Conservation (phyloP, 2,888 invertebrate species). For the Dichetophora obliterata region DNA sequence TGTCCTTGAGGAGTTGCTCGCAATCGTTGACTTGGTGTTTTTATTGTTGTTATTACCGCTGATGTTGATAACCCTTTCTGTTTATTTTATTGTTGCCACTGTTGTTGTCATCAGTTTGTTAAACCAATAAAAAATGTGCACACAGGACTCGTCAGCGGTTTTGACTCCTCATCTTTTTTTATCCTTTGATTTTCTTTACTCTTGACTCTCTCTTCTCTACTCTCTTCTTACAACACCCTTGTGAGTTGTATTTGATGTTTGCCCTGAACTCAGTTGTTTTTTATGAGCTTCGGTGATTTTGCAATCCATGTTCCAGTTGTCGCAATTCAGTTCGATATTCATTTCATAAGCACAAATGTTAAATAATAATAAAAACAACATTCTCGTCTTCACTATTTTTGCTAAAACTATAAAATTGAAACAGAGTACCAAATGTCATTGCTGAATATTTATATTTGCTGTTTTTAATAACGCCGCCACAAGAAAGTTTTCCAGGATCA, state of each 20-base stretch:
- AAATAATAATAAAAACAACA: no score
- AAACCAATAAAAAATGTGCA: conserved; percentile 64
- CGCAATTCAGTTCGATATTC: conserved; percentile 42
- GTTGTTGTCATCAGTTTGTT: conserved; percentile 51
- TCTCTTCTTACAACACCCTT: conserved; percentile 21
- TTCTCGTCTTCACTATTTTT: no score
- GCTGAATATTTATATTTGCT: no score
- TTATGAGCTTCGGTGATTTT: conserved; percentile 45
- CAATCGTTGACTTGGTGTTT: conserved; percentile 30
- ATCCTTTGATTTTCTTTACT: conserved; percentile 17
- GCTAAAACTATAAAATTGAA: neutral
- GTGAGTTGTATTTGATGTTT: conserved; percentile 52
- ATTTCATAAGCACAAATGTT: no score
- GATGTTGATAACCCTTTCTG: conserved; percentile 52
- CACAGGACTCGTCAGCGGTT: conserved; percentile 52
- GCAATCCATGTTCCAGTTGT: neutral
- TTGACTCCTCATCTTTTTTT: conserved; percentile 25
- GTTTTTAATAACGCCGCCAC: no score
- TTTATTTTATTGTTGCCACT: conserved; percentile 25
- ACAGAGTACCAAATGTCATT: no score
- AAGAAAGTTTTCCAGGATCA: no score
- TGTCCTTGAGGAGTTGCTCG: neutral
- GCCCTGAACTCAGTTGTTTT: conserved; percentile 42
- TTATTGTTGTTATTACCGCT: conserved; percentile 22
- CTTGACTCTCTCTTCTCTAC: neutral